Evolutionary conservation across 2,888 invertebrate genomes (phyloP), one percentile per base, ranked within the genome.

Genomic region (Cryptus viduatorius): DNA sequence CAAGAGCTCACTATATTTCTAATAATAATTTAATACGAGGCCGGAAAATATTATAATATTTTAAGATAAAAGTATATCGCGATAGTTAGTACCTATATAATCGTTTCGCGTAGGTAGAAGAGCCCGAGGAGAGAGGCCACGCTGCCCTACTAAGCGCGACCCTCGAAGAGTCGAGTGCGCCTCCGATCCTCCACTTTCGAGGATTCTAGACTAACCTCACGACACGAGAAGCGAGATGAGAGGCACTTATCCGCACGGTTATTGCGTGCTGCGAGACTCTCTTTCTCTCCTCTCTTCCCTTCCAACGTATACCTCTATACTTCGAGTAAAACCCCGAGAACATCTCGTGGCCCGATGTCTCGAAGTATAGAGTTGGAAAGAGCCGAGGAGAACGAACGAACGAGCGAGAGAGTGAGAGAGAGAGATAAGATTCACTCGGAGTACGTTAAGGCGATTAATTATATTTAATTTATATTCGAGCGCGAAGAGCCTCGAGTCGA

Each of bases 401-500:
- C n/a, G n/a, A n/a, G n/a, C n/a, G n/a, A n/a, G n/a, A n/a, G n/a
- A n/a, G n/a, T n/a, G n/a, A 67, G 69, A 75, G 61, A 53, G 29
- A 77, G 64, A n/a, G 42, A 56, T 44, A 72, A 65, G 67, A 64
- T 71, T 72, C 69, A 50, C 77, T 65, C 29, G 56, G 37, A 56
- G 56, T 56, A 65, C 56, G 31, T 83, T 76, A 72, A 69, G 44
- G 79, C 82, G 78, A 87, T 83, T 87, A 87, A 87, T 86, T 86
- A 86, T 86, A 87, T 86, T 86, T 87, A 75, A 87, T 87, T 86
- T 84, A 87, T 87, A 87, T 85, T 83, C 78, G 67, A 67, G 37
- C 56, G 37, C 56, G 69, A 79, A 8, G 71, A n/a, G 77, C n/a
- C 42, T 56, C 56, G 53, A 44, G 71, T 67, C 56, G 65, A 48